Percentiles rank a stretch among this genome's conserved stretches.
phyloP scores from a whole-genome alignment of 2,888 invertebrate genomes.

The Miltochrista miniata region DNA sequence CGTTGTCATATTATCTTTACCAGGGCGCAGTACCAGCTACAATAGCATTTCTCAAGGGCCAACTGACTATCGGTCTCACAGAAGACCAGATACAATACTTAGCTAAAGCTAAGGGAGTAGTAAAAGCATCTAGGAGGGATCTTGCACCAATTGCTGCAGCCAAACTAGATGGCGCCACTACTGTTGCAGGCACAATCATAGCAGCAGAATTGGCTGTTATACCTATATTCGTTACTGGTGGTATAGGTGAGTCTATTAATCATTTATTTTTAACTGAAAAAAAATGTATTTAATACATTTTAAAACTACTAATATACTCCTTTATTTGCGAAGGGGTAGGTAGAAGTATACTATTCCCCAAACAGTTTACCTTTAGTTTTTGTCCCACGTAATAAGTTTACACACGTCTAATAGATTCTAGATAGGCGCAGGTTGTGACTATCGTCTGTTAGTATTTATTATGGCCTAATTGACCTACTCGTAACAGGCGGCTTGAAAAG shows the following conservation, averaged over 20 bases:
- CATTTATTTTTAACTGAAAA: no score
- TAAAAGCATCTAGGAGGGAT: conserved; percentile 96
- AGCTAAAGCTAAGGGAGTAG: conserved; percentile 79
- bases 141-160: conserved; percentile 89
- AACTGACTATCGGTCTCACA: conserved; percentile 90
- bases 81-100: conserved; percentile 86
- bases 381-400: no score
- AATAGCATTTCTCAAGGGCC: conserved; percentile 93
- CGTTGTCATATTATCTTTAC: conserved; percentile 11
- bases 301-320: no score
- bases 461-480: no score
- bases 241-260: conserved; percentile 75
- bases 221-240: conserved; percentile 97
- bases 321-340: no score
- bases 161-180: conserved; percentile 93
- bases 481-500: no score
- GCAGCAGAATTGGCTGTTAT: conserved; percentile 93
- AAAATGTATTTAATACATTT: background rate
- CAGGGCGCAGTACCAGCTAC: conserved; percentile 96
- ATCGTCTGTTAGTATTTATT: no score
- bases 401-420: no score
- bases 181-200: conserved; percentile 97
- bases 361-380: no score
- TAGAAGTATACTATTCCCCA: no score
- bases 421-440: no score